Conservation (phyloP, 2,113 vertebrate species). For the Erythrocercus mccallii region DNA sequence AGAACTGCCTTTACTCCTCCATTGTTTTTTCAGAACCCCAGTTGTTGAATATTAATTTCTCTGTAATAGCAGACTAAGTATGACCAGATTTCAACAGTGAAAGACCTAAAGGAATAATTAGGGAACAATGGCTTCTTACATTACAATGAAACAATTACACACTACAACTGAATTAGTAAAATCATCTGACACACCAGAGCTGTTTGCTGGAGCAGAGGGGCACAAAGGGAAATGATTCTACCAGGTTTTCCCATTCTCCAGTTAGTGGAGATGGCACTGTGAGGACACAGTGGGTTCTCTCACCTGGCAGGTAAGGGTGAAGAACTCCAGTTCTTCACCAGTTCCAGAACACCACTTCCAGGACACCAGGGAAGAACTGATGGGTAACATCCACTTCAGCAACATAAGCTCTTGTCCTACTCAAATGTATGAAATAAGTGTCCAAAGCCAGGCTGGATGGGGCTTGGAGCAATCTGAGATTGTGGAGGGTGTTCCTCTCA, state of each 20-base stretch:
- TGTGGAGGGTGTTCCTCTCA: not conserved
- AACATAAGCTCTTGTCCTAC: not conserved
- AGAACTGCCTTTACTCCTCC: not conserved
- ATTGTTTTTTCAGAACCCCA: not conserved
- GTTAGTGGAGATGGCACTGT: not conserved
- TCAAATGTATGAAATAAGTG: not conserved
- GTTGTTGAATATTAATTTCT: slow-evolving; percentile 34
- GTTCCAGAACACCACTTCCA: too few relatives aligned
- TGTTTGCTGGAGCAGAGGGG: not conserved
- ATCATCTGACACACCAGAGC: not conserved
- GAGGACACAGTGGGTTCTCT: not conserved
- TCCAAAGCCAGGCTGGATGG: not conserved
- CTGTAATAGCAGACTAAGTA: slow-evolving; percentile 20
- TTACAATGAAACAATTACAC: slow-evolving; percentile 8
- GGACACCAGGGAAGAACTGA: not conserved
- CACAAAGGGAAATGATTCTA: not conserved
- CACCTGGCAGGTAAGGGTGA: not conserved
- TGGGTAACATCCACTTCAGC: not conserved
- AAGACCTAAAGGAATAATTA: slow-evolving; percentile 59
- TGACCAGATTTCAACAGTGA: slow-evolving; percentile 33
- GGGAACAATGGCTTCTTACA: slow-evolving; percentile 28
- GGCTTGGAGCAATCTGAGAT: not conserved
- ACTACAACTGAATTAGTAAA: not conserved
- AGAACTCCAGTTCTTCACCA: too few relatives aligned
- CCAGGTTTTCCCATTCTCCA: not conserved